Evolutionary conservation across 2,888 invertebrate genomes (phyloP), one percentile per base, ranked within the genome.

Genomic region (Ichneumon xanthorius): DNA sequence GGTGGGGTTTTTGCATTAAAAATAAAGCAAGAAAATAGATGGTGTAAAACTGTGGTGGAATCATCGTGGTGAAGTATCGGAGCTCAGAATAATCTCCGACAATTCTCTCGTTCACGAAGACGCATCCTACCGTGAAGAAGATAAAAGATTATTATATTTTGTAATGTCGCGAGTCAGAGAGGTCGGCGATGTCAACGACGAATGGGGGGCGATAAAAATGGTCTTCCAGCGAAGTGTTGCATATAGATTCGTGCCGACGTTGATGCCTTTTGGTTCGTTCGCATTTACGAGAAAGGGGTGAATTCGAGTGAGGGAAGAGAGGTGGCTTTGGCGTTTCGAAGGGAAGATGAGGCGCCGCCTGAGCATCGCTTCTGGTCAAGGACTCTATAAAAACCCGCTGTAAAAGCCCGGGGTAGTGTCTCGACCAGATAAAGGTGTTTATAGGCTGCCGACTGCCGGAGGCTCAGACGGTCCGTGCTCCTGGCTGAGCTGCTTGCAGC

Each of bases 381-480:
- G 40, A 63, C 37, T 65, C 78, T 30, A 70, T 73, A 82, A 78
- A 83, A 78, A 37, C 7, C 3, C 26, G 61, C 73, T 79, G 50
- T 73, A 19, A 73, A 83, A 79, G 26, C 61, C 80, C 61, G 53
- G 37, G 40, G 65, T 61, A 65, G 77, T 81, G 81, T 85, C 81
- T 63, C 72, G 45, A 45, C 61, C 70, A 76, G 81, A 85, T 85
- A 85, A 85, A 85, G 72, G 67, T 76, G 53, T 82, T 80, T 82
- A 82, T 85, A 76, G 71, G 67, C 63, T 55, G 50, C 63, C 50
- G 80, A 80, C 67, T 79, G 63, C 19, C 73, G 16, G 11, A 70
- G 71, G 71, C 63, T 77, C 33, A 72, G 50, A 77, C 72, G 16
- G 26, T 6, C 53, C 48, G 22, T 4, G 58, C 67, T 58, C 61